These are phyloP conservation scores for Caenorhabditis inopinata DNA, from an alignment of 1,140 invertebrate species.

Conservation along the genomic window DNA sequence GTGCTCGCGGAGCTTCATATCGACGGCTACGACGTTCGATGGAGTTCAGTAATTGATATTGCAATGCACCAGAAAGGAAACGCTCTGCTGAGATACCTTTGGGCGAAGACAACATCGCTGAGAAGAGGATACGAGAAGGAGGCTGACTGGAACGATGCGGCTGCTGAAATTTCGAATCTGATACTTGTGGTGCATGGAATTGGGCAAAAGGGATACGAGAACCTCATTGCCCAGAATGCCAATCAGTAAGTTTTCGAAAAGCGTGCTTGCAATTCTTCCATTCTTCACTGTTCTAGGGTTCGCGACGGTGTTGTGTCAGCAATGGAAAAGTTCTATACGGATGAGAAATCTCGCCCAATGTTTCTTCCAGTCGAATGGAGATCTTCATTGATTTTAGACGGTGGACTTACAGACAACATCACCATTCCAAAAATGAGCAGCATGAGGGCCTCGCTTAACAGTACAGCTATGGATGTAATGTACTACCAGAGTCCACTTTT, in stretches of 20 bases:
- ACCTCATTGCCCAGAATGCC: conserved; percentile 65
- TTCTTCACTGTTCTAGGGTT: conserved; percentile 51
- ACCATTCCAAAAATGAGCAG: conserved; percentile 60
- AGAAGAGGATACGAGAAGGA: conserved; percentile 55
- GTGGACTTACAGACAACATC: conserved; percentile 58
- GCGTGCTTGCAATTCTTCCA: background rate
- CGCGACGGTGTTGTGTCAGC: conserved; percentile 56
- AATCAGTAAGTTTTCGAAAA: conserved; percentile 56
- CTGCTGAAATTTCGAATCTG: conserved; percentile 58
- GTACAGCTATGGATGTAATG: conserved; percentile 79
- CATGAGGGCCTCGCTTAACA: conserved; percentile 62
- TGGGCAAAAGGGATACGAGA: conserved; percentile 66
- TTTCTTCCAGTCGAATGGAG: conserved; percentile 65
- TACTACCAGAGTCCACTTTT: conserved; percentile 81
- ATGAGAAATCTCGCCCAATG: conserved; percentile 64
- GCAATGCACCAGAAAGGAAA: conserved; percentile 31
- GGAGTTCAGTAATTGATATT: conserved; percentile 65
- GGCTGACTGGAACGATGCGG: conserved; percentile 11
- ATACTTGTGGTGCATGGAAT: conserved; percentile 66
- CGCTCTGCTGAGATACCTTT: conserved; percentile 16
- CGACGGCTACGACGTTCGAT: conserved; percentile 60
- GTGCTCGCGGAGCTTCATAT: conserved; percentile 60
- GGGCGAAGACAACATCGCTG: conserved; percentile 46
- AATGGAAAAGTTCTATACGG: conserved; percentile 61
- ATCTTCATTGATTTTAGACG: conserved; percentile 54